These are phyloP conservation scores for Burhinus oedicnemus DNA, from an alignment of 2,113 vertebrate species.

Conservation along the genomic window DNA sequence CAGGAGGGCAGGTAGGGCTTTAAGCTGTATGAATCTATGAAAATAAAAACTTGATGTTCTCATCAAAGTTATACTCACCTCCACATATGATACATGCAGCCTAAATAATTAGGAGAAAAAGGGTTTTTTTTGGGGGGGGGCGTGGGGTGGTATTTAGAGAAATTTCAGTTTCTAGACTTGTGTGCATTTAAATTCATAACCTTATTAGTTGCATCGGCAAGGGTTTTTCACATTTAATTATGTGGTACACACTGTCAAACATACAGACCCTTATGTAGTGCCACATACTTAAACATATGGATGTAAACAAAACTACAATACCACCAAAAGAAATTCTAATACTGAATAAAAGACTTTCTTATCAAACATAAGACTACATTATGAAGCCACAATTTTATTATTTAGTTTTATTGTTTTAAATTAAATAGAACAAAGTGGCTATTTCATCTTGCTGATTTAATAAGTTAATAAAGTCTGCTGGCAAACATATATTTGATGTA, in stretches of 20 bases:
- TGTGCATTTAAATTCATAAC: not conserved
- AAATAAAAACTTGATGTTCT: not conserved
- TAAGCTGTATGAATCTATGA: not conserved
- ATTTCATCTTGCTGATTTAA: slow-evolving; percentile 70
- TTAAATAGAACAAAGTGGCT: slow-evolving; percentile 58
- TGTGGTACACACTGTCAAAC: not conserved
- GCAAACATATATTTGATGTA: slow-evolving; percentile 50
- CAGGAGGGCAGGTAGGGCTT: not conserved
- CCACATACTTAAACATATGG: not conserved
- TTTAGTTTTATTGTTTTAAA: slow-evolving; percentile 73
- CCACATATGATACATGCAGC: not conserved
- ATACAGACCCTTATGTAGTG: not conserved
- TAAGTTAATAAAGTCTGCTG: slow-evolving; percentile 66
- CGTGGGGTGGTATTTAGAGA: not conserved
- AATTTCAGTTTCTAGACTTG: not conserved
- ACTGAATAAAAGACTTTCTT: slow-evolving; percentile 11
- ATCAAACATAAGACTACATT: slow-evolving; percentile 22
- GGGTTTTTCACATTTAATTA: not conserved
- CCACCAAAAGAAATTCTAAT: not conserved
- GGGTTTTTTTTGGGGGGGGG: too few species aligned
- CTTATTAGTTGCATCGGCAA: not conserved
- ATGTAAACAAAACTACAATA: slow-evolving; percentile 4
- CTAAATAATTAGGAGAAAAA: not conserved
- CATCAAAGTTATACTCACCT: not conserved
- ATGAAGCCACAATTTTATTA: slow-evolving; percentile 58